Evolutionary conservation across 1,140 invertebrate species (phyloP).

Genomic region (Drosophila santomea): DNA sequence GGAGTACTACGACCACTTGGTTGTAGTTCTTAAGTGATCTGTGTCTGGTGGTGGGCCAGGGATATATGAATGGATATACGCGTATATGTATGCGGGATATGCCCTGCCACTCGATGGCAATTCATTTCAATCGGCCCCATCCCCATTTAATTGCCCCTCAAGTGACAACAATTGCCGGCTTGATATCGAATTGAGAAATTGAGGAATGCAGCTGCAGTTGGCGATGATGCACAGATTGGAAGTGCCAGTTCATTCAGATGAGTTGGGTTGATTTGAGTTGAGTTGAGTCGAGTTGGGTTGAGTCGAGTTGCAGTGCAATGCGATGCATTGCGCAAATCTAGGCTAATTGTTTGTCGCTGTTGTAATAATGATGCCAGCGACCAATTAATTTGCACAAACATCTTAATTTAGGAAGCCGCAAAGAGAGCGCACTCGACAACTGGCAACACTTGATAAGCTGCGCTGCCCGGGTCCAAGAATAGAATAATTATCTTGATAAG

Average conservation of each 20-base stretch:
- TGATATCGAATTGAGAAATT: conserved; percentile 35
- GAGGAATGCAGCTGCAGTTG: conserved; percentile 23
- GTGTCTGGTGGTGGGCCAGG: too few species aligned
- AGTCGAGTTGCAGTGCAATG: conserved; percentile 6
- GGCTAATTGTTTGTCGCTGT: conserved; percentile 83
- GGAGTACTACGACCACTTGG: too few species aligned
- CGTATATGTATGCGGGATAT: background rate
- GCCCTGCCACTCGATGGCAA: conserved; percentile 38
- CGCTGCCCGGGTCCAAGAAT: conserved; percentile 27
- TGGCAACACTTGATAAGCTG: conserved; percentile 10
- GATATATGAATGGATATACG: conserved; percentile 2
- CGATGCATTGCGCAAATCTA: conserved; percentile 63
- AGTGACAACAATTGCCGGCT: conserved; percentile 63
- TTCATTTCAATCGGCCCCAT: conserved; percentile 73
- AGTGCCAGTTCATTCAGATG: conserved; percentile 16
- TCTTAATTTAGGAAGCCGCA: conserved; percentile 75
- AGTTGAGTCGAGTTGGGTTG: background rate
- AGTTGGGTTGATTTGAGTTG: conserved; percentile 17
- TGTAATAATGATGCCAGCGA: conserved; percentile 82
- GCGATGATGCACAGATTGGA: conserved; percentile 62
- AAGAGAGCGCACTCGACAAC: conserved; percentile 24
- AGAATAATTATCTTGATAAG: conserved; percentile 50
- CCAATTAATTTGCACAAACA: conserved; percentile 84
- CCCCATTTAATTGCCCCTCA: conserved; percentile 73
- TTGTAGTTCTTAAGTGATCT: too few species aligned